Base-by-base conservation (phyloP, 2,888 invertebrate genomes). In the Hylaea fasciaria region DNA sequence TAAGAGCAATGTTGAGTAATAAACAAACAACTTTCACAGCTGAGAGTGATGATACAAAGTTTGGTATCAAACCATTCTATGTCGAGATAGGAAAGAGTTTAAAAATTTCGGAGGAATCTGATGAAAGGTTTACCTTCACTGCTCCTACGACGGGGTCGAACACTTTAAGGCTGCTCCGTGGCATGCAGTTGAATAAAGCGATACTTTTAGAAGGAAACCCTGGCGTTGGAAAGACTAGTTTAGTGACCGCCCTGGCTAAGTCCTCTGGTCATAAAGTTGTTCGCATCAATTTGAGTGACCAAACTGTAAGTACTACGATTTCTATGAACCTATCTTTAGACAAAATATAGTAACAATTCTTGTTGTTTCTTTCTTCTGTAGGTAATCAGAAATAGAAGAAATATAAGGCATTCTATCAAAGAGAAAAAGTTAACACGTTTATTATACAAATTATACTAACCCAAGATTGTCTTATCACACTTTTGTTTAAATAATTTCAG, bases 201-300 rank as follows among this genome's bases (percentile, higher is more conserved):
- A 95, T 99, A 60, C 93, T 99, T 54, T 87, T 99, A 14, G 99
- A 99, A 92, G 99, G 98, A 1, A 97, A 98, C 73, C 99, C 99
- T 2, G 99, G 99, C 1, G 99, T 99, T 16, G 99, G 99, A 2
- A 99, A 99, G 89, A 99, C 99, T 0, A 98, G 98, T 71, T 93
- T 99, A 56, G 97, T 99, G 1, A 95, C 96, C 54, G 98, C 98
- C 28, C 90, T 99, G 41, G 98, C 99, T 0, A 95, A 94, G 77
- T 94, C 95, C 9, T 95, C 98, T 1, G 97, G 97, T 0, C 95
- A 98, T 82, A 94, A 94, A 77, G 94, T 99, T 35, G 95, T 98
- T 12, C 94, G 99, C 46, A 98, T 99, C 61, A 99, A 99, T 93
- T 93, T 99, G 48, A 99, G 99, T 50, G 99, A 99, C 80, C 99